Evolutionary conservation across 2,797 vertebrate genomes (phyloP).

Genomic region (Mionectes olivaceus): DNA sequence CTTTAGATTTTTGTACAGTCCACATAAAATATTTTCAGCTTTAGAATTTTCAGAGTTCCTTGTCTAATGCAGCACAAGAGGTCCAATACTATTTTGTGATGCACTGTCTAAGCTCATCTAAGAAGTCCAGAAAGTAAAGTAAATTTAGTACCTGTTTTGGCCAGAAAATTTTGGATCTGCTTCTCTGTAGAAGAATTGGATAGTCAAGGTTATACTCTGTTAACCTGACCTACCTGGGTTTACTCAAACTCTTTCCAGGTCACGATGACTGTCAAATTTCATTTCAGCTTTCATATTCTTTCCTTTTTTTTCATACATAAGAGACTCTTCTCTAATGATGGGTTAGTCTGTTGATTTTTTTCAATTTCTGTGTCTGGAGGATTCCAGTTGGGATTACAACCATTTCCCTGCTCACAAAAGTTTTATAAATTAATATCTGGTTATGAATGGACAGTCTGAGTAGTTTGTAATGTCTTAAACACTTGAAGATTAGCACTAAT

Average conservation of each 20-base stretch:
- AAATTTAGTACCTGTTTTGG: background rate
- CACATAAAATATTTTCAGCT: background rate
- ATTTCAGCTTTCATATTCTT: background rate
- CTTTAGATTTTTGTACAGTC: background rate
- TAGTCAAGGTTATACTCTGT: background rate
- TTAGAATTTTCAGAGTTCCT: background rate
- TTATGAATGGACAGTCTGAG: conserved; percentile 26
- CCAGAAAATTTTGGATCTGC: background rate
- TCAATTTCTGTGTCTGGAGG: background rate
- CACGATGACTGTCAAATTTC: background rate
- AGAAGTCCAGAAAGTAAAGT: background rate
- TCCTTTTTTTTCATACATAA: background rate
- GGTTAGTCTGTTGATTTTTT: conserved; percentile 5
- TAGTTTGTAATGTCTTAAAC: conserved; percentile 22
- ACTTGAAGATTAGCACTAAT: conserved; percentile 43
- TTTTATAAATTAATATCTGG: conserved; percentile 12
- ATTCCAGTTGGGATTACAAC: conserved; percentile 12
- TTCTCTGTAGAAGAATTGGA: background rate
- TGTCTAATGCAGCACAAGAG: background rate
- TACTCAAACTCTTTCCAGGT: background rate
- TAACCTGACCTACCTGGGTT: background rate
- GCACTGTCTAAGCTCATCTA: background rate
- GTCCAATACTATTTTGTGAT: rapidly evolving
- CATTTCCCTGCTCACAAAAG: background rate
- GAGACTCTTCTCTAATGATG: background rate